Base-by-base conservation (phyloP, 2,797 vertebrate species). In the Karalla daura region DNA sequence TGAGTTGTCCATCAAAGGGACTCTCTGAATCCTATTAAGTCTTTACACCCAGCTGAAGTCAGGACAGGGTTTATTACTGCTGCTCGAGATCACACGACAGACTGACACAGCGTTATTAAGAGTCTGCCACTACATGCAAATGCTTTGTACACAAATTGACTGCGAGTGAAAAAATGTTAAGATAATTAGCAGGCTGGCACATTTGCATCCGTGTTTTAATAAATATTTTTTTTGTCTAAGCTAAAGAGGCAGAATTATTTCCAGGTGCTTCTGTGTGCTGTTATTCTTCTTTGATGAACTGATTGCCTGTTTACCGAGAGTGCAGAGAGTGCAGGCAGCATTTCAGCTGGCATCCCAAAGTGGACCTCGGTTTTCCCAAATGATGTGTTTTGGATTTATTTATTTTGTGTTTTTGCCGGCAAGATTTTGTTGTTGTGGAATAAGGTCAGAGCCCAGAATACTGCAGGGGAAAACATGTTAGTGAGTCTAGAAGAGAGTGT, bases 391-490 rank as follows among this genome's bases (percentile, higher is more conserved):
- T 35, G 8, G 21, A 8, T 52, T 54, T 51, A 23, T 74, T 36
- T 46, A 14, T 54, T 51, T 59, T 5, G 25, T 55, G 63, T 63
- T 71, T 67, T 63, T 1, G 67, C 49, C 44, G 55, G 49, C n/a
- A 75, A 70, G 49, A 60, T 47, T 66, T 69, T 70, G 61, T 50
- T 77, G 49, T 45, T 75, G 56, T 28, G 41, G 52, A 84, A 81
- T 50, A 78, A 81, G 85, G 81, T 86, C 73, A 80, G 52, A 60
- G 59, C 25, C 58, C 41, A 59, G 58, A 64, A 68, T 71, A 49
- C 60, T 79, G 69, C 77, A 49, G 63, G 61, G 39, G 69, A 71
- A 59, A 51, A 62, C 66, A 74, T 76, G 76, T 56, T 76, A 76
- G 55, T 63, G 75, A 81, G 70, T 53, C 63, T 33, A 68, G 73